phyloP scores from a whole-genome alignment of 2,888 invertebrate species.

The Leistus spinibarbis region DNA sequence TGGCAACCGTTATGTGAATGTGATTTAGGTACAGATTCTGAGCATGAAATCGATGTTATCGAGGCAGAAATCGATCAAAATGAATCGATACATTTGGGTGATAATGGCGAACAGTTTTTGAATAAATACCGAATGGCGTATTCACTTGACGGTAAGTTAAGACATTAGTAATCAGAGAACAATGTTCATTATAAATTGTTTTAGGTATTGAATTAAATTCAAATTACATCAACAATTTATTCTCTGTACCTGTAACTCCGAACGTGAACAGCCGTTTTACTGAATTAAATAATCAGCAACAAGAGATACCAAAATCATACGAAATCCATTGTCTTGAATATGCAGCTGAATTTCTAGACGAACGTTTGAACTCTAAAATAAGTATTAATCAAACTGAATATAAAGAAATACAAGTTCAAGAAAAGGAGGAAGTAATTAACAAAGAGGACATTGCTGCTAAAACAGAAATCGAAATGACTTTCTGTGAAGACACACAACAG shows the following conservation, averaged over 20 bases:
- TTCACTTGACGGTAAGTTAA: constrained; percentile 25
- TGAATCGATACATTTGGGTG: constrained; percentile 23
- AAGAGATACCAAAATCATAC: not conserved
- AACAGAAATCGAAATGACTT: constrained; percentile 36
- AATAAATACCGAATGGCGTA: constrained; percentile 17
- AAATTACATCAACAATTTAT: constrained; percentile 22
- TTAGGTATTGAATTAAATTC: constrained; percentile 23
- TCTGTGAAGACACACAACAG: constrained; percentile 41
- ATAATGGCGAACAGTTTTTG: constrained; percentile 26
- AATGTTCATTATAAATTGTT: not conserved
- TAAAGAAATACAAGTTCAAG: constrained; percentile 22
- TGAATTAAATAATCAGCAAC: not conserved
- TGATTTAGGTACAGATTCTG: constrained; percentile 41
- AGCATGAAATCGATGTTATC: constrained; percentile 45
- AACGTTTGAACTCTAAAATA: constrained; percentile 17
- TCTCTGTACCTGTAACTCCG: constrained; percentile 29
- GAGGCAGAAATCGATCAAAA: constrained; percentile 44
- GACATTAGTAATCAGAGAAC: too few species aligned
- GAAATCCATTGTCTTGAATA: constrained; percentile 29
- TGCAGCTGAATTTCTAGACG: constrained; percentile 23
- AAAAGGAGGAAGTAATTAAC: constrained; percentile 3
- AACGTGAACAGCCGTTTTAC: constrained; percentile 8
- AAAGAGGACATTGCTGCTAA: not conserved
- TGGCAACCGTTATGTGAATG: constrained; percentile 40
- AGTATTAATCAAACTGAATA: constrained; percentile 25